Percentiles rank a stretch among this genome's conserved stretches.
phyloP scores from a whole-genome alignment of 2,888 invertebrate species.

The Tillus elongatus region DNA sequence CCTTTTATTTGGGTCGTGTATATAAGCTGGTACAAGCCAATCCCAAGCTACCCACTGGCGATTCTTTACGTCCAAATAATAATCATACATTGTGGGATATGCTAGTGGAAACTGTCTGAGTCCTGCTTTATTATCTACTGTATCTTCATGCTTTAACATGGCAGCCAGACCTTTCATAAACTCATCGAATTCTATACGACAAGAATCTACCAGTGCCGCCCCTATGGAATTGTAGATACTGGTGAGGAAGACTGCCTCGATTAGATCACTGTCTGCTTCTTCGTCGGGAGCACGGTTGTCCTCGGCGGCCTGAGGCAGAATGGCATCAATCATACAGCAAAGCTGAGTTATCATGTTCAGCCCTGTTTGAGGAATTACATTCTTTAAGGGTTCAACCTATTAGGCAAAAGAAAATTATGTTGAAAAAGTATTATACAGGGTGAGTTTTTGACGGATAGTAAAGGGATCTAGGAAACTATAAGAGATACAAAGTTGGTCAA shows the following conservation, averaged over 20 bases:
- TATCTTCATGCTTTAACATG: slow-evolving; percentile 61
- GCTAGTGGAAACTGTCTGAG: slow-evolving; percentile 64
- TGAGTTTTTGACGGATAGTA: too few relatives aligned
- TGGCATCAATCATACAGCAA: slow-evolving; percentile 68
- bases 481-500: too few relatives aligned
- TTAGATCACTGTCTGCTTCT: slow-evolving; percentile 47
- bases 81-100: slow-evolving; percentile 70
- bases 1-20: slow-evolving; percentile 58
- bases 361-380: slow-evolving; percentile 75
- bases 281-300: slow-evolving; percentile 43
- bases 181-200: slow-evolving; percentile 64
- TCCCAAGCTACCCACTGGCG: slow-evolving; percentile 79
- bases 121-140: slow-evolving; percentile 53
- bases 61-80: slow-evolving; percentile 59
- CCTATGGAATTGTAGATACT: slow-evolving; percentile 80
- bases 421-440: too few relatives aligned
- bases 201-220: slow-evolving; percentile 61
- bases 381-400: slow-evolving; percentile 63
- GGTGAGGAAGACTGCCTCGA: slow-evolving; percentile 65
- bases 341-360: slow-evolving; percentile 83
- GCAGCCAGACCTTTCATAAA: slow-evolving; percentile 63
- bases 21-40: slow-evolving; percentile 66
- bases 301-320: slow-evolving; percentile 44
- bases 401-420: slow-evolving; percentile 9
- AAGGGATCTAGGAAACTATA: too few relatives aligned